These are phyloP conservation scores for Aythya fuligula DNA, from an alignment of 2,797 vertebrate genomes.

Conservation along the genomic window DNA sequence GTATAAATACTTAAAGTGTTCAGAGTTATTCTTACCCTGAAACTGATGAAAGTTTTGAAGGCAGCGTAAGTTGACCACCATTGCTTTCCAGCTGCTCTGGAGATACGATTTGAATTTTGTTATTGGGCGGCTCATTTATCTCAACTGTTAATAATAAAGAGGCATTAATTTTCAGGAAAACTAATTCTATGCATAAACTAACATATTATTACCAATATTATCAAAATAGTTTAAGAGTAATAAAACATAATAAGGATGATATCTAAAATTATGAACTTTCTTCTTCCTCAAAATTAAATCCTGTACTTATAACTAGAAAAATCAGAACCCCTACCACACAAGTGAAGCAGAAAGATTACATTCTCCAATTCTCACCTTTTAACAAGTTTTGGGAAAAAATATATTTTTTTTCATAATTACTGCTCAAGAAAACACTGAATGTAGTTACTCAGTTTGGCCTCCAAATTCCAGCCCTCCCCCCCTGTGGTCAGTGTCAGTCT, in stretches of 20 bases:
- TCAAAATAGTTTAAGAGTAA: neutral
- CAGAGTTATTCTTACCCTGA: constrained; percentile 62
- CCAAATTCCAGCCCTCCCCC: neutral
- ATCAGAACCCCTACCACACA: neutral
- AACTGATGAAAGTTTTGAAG: constrained; percentile 28
- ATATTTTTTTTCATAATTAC: neutral
- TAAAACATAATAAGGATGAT: neutral
- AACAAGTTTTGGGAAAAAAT: neutral
- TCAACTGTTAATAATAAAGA: constrained; percentile 68
- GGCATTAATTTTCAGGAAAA: neutral
- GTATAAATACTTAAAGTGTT: neutral
- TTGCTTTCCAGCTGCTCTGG: constrained; percentile 46
- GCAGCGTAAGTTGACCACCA: constrained; percentile 24
- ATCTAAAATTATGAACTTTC: neutral
- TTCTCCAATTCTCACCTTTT: neutral
- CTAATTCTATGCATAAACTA: neutral
- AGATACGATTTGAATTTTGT: neutral
- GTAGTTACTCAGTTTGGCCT: neutral
- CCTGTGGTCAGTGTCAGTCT: neutral
- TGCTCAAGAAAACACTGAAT: neutral
- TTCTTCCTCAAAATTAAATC: neutral
- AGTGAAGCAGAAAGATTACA: neutral
- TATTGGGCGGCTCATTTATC: neutral
- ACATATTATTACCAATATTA: neutral
- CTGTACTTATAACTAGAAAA: neutral